phyloP scores from a whole-genome alignment of 2,888 invertebrate genomes.

The Andrena bicolor region DNA sequence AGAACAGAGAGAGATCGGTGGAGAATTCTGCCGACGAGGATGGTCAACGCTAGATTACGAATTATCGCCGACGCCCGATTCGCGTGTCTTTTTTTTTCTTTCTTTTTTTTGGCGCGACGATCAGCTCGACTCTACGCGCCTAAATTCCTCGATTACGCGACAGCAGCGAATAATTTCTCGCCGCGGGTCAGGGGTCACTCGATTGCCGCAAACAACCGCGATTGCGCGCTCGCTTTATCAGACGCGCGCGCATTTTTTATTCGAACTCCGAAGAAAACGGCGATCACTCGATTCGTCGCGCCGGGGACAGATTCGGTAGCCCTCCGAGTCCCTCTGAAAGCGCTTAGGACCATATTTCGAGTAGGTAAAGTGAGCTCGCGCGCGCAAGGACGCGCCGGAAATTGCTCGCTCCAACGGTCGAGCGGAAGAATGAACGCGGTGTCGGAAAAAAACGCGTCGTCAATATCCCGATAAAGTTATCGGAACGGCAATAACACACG shows the following conservation, averaged over 20 bases:
- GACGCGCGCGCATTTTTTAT: background rate
- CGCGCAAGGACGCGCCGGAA: background rate
- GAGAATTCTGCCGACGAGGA: background rate
- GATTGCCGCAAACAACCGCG: conserved; percentile 31
- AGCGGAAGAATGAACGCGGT: conserved; percentile 1
- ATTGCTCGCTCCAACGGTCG: background rate
- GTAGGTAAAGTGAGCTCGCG: background rate
- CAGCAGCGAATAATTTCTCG: conserved; percentile 21
- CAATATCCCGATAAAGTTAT: conserved; percentile 33
- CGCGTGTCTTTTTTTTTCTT: background rate
- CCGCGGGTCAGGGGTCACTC: conserved; percentile 43
- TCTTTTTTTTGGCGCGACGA: background rate
- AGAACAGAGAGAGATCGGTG: background rate
- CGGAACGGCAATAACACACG: conserved; percentile 7
- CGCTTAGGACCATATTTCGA: background rate
- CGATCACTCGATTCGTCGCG: background rate
- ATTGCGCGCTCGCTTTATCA: conserved; percentile 35
- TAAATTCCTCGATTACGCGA: conserved; percentile 38
- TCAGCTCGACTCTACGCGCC: conserved; percentile 34
- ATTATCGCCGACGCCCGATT: background rate
- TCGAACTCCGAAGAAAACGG: background rate
- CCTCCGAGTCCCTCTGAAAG: background rate
- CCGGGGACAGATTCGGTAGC: background rate
- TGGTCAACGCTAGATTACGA: background rate
- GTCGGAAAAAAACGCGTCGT: conserved; percentile 23